phyloP scores from a whole-genome alignment of 2,888 invertebrate genomes.

The Ferdinandea cuprea region DNA sequence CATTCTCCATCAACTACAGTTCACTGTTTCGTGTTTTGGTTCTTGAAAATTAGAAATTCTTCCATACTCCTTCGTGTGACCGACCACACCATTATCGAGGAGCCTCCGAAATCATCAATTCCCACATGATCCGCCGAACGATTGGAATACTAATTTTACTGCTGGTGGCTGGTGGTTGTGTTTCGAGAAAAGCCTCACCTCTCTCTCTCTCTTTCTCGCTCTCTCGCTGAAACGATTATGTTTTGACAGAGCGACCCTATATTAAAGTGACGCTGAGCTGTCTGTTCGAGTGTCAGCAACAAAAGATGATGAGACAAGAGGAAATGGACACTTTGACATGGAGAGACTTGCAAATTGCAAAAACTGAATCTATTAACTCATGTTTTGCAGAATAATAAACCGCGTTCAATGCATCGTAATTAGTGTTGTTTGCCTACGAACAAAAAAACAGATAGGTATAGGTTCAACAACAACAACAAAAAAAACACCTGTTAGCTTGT shows the following conservation, averaged over 20 bases:
- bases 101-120: conserved; percentile 69
- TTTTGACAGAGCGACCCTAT: conserved; percentile 64
- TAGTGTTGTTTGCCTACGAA: conserved; percentile 49
- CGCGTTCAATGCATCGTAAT: conserved; percentile 58
- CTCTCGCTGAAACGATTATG: no score
- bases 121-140: conserved; percentile 55
- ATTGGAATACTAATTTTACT: conserved; percentile 70
- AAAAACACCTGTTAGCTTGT: conserved; percentile 54
- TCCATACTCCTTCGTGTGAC: conserved; percentile 45
- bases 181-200: conserved; percentile 3
- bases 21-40: conserved; percentile 58
- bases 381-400: conserved; percentile 3
- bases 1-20: conserved; percentile 60
- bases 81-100: conserved; percentile 23
- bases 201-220: no score
- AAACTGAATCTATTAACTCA: not conserved
- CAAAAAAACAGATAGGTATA: not conserved
- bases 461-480: no score
- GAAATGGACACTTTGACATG: conserved; percentile 46
- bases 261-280: conserved; percentile 67
- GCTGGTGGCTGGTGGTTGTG: no score
- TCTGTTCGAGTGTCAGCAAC: conserved; percentile 59
- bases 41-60: conserved; percentile 64
- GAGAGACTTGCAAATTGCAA: conserved; percentile 50
- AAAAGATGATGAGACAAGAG: conserved; percentile 44